These are phyloP conservation scores for Alouatta palliata DNA, from an alignment of 2,113 vertebrate species.

Conservation along the genomic window DNA sequence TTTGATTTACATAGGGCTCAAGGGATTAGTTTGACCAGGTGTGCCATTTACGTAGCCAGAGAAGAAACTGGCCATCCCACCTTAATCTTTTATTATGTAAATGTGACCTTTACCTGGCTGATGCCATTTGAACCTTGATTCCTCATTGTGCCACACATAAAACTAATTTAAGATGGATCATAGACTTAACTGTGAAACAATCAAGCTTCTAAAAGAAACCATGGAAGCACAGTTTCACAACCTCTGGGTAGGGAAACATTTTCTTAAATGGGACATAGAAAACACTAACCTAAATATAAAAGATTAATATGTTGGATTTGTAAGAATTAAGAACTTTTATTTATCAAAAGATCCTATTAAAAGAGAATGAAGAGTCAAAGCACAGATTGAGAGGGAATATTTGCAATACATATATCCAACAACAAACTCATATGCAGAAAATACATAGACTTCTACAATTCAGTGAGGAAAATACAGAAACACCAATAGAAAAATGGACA, in stretches of 20 bases:
- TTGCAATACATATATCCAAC: background rate
- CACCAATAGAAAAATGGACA: background rate
- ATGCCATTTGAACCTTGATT: background rate
- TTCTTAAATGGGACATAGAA: background rate
- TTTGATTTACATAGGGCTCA: no score
- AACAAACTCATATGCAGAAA: background rate
- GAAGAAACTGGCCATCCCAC: no score
- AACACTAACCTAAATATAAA: background rate
- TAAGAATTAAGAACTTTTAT: background rate
- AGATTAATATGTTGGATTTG: background rate
- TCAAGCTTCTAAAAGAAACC: background rate
- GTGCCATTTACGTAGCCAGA: no score
- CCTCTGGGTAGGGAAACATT: background rate
- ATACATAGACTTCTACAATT: background rate
- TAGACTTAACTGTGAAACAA: background rate
- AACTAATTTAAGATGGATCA: background rate
- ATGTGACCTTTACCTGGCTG: no score
- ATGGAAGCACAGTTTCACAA: background rate
- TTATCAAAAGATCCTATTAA: background rate
- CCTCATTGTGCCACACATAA: background rate
- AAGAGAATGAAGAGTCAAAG: background rate
- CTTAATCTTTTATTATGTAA: no score
- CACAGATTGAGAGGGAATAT: background rate
- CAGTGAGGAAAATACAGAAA: background rate
- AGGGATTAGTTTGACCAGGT: no score